phyloP scores from a whole-genome alignment of 2,888 invertebrate species.

The Xanthia icteritia region DNA sequence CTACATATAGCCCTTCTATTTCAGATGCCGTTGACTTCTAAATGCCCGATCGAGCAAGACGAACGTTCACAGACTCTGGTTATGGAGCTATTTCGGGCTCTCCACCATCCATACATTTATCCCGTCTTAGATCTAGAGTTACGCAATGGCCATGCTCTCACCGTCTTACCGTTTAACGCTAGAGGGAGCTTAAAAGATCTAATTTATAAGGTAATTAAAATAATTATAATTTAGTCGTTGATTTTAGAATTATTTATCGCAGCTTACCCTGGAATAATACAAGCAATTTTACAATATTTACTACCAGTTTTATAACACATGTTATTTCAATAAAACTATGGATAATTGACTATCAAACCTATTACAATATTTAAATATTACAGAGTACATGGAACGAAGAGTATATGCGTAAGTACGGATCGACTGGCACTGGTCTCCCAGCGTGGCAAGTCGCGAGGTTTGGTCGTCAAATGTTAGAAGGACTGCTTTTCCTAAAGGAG shows the following conservation, averaged over 20 bases:
- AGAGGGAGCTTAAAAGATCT: constrained; percentile 97
- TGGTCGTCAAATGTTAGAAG: constrained; percentile 96
- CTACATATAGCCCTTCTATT: constrained; percentile 28
- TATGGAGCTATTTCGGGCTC: constrained; percentile 95
- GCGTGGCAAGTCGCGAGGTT: constrained; percentile 95
- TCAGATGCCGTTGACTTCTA: constrained; percentile 90
- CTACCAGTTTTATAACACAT: not conserved
- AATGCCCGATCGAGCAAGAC: constrained; percentile 92
- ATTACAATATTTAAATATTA: constrained; percentile 4
- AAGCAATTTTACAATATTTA: not conserved
- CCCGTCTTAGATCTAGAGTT: constrained; percentile 97
- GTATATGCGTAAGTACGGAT: constrained; percentile 94
- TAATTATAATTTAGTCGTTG: not conserved
- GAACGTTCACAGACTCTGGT: constrained; percentile 92
- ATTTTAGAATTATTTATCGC: not conserved
- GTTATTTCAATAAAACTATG: not conserved
- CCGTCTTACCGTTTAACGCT: constrained; percentile 95
- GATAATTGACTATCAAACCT: not conserved
- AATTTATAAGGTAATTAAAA: constrained; percentile 93
- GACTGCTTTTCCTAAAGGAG: constrained; percentile 95
- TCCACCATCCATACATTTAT: constrained; percentile 98
- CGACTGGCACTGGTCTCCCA: constrained; percentile 92
- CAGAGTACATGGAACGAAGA: constrained; percentile 95
- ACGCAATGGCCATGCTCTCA: constrained; percentile 92
- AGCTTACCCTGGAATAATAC: not conserved